Percentiles rank a stretch among this genome's conserved stretches.
These are phyloP conservation scores for Timandra comae DNA, from an alignment of 2,888 invertebrate genomes.

Conservation along the genomic window DNA sequence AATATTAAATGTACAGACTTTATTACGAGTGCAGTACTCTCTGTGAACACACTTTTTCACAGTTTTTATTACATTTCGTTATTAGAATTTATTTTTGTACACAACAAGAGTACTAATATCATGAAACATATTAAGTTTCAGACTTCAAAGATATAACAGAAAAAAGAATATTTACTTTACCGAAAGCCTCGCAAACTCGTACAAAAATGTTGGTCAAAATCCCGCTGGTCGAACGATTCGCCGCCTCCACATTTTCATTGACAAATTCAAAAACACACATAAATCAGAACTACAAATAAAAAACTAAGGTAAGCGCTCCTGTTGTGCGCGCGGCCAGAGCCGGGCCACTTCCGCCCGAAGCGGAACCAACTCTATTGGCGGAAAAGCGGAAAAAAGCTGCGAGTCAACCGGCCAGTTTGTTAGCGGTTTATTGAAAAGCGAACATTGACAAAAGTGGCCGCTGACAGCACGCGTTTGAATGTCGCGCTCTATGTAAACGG, in stretches of 20 bases:
- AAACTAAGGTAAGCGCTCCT: conserved; percentile 75
- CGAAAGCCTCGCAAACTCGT: too few relatives aligned
- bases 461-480: conserved; percentile 32
- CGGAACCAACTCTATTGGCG: conserved; percentile 68
- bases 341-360: conserved; percentile 57
- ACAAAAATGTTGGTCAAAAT: too few relatives aligned
- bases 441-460: conserved; percentile 54
- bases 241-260: conserved; percentile 22
- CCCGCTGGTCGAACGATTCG: too few relatives aligned
- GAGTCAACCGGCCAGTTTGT: conserved; percentile 62
- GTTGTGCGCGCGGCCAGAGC: conserved; percentile 49
- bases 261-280: conserved; percentile 72
- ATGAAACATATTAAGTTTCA: too few relatives aligned
- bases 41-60: too few relatives aligned
- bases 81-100: too few relatives aligned
- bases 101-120: too few relatives aligned
- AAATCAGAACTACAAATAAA: conserved; percentile 72
- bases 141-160: too few relatives aligned
- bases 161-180: too few relatives aligned
- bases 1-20: too few relatives aligned
- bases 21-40: too few relatives aligned
- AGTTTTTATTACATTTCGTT: too few relatives aligned
- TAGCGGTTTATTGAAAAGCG: conserved; percentile 54
- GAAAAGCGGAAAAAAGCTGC: conserved; percentile 67
- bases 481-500: conserved; percentile 37